These are phyloP conservation scores for Magallana angulata DNA, from an alignment of 1,140 invertebrate genomes.

Conservation along the genomic window DNA sequence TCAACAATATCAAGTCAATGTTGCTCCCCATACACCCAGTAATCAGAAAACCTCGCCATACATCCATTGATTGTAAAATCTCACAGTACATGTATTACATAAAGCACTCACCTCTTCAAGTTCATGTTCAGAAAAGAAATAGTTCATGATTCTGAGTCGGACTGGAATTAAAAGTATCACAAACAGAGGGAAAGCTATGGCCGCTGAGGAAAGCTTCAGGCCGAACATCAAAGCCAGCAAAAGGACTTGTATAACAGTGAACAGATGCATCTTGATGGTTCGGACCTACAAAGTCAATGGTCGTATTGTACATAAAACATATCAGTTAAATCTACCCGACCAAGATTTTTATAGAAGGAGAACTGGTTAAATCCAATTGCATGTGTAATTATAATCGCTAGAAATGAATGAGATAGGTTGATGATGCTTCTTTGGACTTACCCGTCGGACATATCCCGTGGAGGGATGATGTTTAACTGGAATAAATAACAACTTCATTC, in stretches of 20 bases:
- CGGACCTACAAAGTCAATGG: constrained; percentile 85
- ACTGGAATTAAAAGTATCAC: constrained; percentile 94
- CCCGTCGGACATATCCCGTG: constrained; percentile 82
- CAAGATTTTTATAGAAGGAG: too few species aligned
- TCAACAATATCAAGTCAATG: too few species aligned
- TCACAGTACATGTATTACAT: too few species aligned
- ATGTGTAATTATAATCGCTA: too few species aligned
- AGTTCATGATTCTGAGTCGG: constrained; percentile 85
- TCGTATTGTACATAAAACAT: too few species aligned
- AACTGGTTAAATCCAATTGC: too few species aligned
- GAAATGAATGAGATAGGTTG: too few species aligned
- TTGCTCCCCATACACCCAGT: too few species aligned
- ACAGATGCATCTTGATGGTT: constrained; percentile 95
- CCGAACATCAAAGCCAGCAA: constrained; percentile 90
- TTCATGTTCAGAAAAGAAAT: constrained; percentile 89
- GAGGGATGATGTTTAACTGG: constrained; percentile 96
- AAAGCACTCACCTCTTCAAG: constrained; percentile 79
- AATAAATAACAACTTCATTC: constrained; percentile 92
- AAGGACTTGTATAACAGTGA: constrained; percentile 90
- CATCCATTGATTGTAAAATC: too few species aligned
- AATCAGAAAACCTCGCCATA: too few species aligned
- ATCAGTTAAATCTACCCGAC: too few species aligned
- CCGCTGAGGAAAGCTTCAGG: constrained; percentile 90
- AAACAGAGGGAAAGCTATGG: constrained; percentile 94
- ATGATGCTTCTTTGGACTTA: constrained; percentile 63